Conservation (phyloP, 1,140 invertebrate genomes). For the Brachionus plicatilis region DNA sequence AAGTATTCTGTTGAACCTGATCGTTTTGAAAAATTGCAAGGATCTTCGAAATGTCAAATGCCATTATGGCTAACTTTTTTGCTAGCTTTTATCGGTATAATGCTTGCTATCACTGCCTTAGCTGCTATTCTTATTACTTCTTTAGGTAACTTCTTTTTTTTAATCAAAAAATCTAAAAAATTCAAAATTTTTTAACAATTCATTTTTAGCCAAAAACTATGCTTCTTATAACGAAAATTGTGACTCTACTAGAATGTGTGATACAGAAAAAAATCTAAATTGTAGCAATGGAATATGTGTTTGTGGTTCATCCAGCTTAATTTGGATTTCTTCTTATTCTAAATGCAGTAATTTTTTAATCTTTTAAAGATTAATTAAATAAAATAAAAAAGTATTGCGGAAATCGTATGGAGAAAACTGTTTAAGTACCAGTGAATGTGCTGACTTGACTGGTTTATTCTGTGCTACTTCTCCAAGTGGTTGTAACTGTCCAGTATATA, state of each 20-base stretch:
- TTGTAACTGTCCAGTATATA: constrained; percentile 17
- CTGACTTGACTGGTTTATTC: not conserved
- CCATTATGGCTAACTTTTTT: not conserved
- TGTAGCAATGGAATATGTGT: not conserved
- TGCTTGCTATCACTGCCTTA: not conserved
- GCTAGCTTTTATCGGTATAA: not conserved
- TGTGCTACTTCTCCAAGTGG: not conserved
- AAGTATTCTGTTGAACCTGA: not conserved
- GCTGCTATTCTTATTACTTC: not conserved
- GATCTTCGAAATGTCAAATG: not conserved
- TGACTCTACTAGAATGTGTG: not conserved
- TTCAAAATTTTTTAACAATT: not conserved
- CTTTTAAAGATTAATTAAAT: not conserved
- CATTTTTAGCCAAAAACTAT: not conserved
- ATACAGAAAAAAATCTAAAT: not conserved
- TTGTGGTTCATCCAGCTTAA: not conserved
- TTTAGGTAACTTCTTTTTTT: not conserved
- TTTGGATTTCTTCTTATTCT: not conserved
- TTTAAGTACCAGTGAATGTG: not conserved
- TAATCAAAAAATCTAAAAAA: not conserved
- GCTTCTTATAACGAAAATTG: not conserved
- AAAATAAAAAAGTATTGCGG: not conserved
- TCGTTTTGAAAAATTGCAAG: not conserved
- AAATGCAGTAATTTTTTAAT: not conserved
- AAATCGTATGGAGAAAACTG: not conserved